Evolutionary conservation across 1,140 invertebrate species (phyloP).

Genomic region (Aleiodes sp.): DNA sequence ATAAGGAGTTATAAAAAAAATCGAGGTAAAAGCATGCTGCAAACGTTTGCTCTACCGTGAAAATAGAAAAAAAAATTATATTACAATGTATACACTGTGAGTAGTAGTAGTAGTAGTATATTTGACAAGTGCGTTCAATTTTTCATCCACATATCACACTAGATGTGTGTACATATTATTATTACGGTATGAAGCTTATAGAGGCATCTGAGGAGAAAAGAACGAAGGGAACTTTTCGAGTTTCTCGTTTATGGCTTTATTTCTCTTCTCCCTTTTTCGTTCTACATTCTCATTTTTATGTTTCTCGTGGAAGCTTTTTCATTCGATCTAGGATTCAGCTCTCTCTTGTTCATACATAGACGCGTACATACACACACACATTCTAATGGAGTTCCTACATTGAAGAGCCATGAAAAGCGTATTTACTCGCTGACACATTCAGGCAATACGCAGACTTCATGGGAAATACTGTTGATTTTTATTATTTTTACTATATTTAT

Average conservation of each 20-base stretch:
- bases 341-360: too few relatives aligned
- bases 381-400: not conserved
- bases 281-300: slow-evolving; percentile 18
- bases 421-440: not conserved
- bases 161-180: not conserved
- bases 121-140: not conserved
- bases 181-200: not conserved
- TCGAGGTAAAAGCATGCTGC: not conserved
- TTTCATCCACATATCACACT: not conserved
- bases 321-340: too few relatives aligned
- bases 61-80: slow-evolving; percentile 22
- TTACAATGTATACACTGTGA: not conserved
- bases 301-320: not conserved
- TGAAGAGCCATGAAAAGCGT: not conserved
- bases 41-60: not conserved
- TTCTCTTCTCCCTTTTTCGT: not conserved
- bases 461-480: too few relatives aligned
- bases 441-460: not conserved
- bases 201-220: not conserved
- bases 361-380: too few relatives aligned
- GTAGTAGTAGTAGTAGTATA: not conserved
- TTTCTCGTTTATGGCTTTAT: slow-evolving; percentile 27
- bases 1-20: slow-evolving; percentile 6
- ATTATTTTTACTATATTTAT: too few relatives aligned
- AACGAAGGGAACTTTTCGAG: not conserved